These are phyloP conservation scores for Leptodirus hochenwartii DNA, from an alignment of 2,888 invertebrate species.

Conservation along the genomic window DNA sequence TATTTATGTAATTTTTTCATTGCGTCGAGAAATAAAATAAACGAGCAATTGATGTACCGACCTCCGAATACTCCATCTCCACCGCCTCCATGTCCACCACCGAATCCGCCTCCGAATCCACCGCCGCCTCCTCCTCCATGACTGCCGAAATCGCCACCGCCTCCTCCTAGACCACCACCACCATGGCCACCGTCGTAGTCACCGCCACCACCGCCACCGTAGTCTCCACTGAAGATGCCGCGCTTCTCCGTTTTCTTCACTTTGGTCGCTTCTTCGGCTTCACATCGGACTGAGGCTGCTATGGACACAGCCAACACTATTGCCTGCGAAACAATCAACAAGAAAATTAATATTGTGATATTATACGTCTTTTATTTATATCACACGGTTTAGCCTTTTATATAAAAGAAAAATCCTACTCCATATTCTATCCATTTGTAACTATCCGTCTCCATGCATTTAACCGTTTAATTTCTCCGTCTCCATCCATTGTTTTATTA, in stretches of 20 bases:
- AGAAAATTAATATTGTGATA: not conserved
- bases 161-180: slow-evolving; percentile 13
- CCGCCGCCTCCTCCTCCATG: slow-evolving; percentile 15
- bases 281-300: slow-evolving; percentile 11
- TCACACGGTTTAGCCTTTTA: no score
- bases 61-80: no score
- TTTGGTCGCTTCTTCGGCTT: slow-evolving; percentile 11
- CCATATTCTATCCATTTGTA: not conserved
- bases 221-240: slow-evolving; percentile 9
- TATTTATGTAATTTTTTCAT: no score
- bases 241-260: slow-evolving; percentile 18
- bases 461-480: no score
- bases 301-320: slow-evolving; percentile 17
- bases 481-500: no score
- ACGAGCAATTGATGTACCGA: no score
- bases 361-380: no score
- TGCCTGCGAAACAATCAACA: slow-evolving; percentile 16
- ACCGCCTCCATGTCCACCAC: slow-evolving; percentile 13
- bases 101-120: slow-evolving; percentile 13
- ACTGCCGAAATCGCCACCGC: slow-evolving; percentile 16
- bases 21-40: no score
- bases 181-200: slow-evolving; percentile 11
- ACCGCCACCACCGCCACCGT: slow-evolving; percentile 10
- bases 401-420: slow-evolving; percentile 3
- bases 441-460: not conserved